These are phyloP conservation scores for Drosophila conformis DNA, from an alignment of 2,888 invertebrate species.

Conservation along the genomic window DNA sequence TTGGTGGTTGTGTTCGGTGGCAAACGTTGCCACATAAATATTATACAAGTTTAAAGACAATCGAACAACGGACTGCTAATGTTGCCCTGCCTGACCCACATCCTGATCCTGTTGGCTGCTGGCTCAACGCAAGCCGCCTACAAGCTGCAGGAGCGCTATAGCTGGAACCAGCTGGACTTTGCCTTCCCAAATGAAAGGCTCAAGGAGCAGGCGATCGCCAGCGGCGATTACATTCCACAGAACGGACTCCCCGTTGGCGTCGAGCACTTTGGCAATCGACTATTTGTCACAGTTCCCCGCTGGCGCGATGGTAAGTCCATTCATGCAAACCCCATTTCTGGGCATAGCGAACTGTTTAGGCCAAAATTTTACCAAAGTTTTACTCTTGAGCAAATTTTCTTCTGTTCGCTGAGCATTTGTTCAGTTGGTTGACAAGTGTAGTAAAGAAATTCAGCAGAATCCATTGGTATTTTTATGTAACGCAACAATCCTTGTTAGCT, in stretches of 20 bases:
- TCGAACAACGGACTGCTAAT: slow-evolving; percentile 8
- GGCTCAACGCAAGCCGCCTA: slow-evolving; percentile 70
- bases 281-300: slow-evolving; percentile 93
- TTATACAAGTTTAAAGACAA: background rate
- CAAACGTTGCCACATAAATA: background rate
- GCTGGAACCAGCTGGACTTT: slow-evolving; percentile 92
- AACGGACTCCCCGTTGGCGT: slow-evolving; percentile 93
- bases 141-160: slow-evolving; percentile 89
- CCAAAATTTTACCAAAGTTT: background rate
- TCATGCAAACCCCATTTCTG: background rate
- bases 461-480: background rate
- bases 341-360: slow-evolving; percentile 1
- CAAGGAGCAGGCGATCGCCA: slow-evolving; percentile 88
- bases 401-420: background rate
- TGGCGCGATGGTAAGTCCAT: slow-evolving; percentile 89
- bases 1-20: background rate
- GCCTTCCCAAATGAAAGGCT: slow-evolving; percentile 88
- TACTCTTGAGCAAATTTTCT: background rate
- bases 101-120: slow-evolving; percentile 40
- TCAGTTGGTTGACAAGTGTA: slow-evolving; percentile 20
- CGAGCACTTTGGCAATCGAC: slow-evolving; percentile 91
- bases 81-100: slow-evolving; percentile 28
- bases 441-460: background rate
- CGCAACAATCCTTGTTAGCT: background rate
- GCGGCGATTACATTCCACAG: slow-evolving; percentile 89